Conservation (phyloP, 2,113 vertebrate genomes). For the Daubentonia madagascariensis region DNA sequence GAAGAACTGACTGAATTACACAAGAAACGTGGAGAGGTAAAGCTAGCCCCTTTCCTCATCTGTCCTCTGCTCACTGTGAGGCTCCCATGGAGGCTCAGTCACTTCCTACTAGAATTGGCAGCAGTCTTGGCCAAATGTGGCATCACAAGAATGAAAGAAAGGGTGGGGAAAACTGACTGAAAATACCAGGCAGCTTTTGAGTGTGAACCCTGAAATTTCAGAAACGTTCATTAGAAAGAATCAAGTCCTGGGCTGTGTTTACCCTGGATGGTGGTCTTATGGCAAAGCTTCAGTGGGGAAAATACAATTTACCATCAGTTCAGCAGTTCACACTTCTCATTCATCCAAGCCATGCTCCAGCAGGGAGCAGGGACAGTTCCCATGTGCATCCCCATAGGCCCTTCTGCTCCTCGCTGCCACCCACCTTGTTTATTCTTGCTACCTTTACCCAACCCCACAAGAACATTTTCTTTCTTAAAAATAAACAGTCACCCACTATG, state of each 20-base stretch:
- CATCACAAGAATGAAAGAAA: neutral
- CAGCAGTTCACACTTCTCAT: accelerated
- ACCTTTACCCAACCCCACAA: neutral
- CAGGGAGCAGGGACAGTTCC: accelerated
- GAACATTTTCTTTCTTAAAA: neutral
- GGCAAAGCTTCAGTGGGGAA: neutral
- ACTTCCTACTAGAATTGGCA: neutral
- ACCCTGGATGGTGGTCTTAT: neutral
- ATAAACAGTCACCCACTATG: neutral
- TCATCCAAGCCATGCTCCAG: neutral
- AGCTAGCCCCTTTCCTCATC: neutral
- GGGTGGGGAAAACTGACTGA: neutral
- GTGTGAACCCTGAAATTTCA: neutral
- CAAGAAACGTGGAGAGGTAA: constrained; percentile 97
- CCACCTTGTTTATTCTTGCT: neutral
- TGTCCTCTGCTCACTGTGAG: neutral
- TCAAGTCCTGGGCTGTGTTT: neutral
- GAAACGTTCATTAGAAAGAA: neutral
- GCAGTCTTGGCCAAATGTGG: neutral
- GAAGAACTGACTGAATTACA: constrained; percentile 97
- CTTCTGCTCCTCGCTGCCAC: neutral
- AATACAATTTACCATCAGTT: neutral
- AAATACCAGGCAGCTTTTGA: neutral
- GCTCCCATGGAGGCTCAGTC: too few species aligned
- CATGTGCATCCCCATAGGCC: accelerated